phyloP scores from a whole-genome alignment of 2,113 vertebrate species.

The Thunnus maccoyii region DNA sequence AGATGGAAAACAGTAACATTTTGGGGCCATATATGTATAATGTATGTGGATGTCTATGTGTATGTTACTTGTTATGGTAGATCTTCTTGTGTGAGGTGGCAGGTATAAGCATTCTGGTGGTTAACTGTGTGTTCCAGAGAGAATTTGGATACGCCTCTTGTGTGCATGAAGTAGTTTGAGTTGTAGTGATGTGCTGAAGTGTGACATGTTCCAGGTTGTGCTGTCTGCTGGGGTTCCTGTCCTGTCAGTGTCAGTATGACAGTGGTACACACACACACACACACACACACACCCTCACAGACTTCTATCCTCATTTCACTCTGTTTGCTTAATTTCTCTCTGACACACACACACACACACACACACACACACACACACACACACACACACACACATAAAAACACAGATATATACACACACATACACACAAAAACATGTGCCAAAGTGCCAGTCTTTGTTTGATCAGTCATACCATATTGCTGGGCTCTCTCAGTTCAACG shows the following conservation, averaged over 20 bases:
- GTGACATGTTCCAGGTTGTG: slow-evolving; percentile 40
- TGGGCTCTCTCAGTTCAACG: not conserved
- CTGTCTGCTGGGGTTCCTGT: slow-evolving; percentile 28
- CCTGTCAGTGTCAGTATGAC: slow-evolving; percentile 33
- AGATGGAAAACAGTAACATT: not conserved
- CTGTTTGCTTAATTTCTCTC: slow-evolving; percentile 18
- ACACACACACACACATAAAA: too few relatives aligned
- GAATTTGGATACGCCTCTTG: not conserved
- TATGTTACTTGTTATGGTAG: not conserved
- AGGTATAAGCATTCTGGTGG: not conserved
- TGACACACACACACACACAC: slow-evolving; percentile 1
- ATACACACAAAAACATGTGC: not conserved
- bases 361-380: not conserved
- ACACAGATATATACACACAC: not conserved
- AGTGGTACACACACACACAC: slow-evolving; percentile 1
- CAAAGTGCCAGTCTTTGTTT: not conserved
- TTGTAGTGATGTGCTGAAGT: slow-evolving; percentile 5
- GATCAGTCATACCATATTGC: slow-evolving; percentile 13
- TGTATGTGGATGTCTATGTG: not conserved
- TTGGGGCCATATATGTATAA: not conserved
- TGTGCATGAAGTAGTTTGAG: slow-evolving; percentile 12
- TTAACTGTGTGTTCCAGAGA: slow-evolving; percentile 1
- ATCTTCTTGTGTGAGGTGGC: not conserved
- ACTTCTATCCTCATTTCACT: slow-evolving; percentile 17
- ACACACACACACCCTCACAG: not conserved